Base-by-base conservation (phyloP, 2,888 invertebrate genomes). In the Phasia obesa region DNA sequence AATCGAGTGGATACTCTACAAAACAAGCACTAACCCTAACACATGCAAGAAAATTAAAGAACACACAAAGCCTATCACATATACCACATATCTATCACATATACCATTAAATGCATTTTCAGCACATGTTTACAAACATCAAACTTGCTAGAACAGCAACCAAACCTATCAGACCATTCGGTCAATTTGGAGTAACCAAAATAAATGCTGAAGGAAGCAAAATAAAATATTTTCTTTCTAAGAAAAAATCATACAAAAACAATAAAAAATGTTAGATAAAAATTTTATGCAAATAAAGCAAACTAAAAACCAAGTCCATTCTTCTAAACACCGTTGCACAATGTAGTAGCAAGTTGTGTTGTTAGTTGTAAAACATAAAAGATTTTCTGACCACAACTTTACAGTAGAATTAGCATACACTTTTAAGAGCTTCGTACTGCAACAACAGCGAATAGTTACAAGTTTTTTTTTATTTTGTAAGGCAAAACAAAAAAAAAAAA, bases 331-430 rank as follows among this genome's bases (percentile, higher is more conserved):
- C 2, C 11, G 11, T 35, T 11, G n/a, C 31, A 42, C 7, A 35
- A n/a, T n/a, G n/a, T n/a, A n/a, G 2, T 2, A n/a, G 5, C 35
- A 35, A 35, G 11, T 11, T 35, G 35, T 9, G 7, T 9, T 6
- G 31, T 31, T 9, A 31, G 6, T 31, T 31, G 6, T 31, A 31
- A 17, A 44, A 42, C 15, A 47, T 4, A 17, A 60, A 59, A 60
- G 21, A 44, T 13, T 42, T 51, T 17, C 51, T 31, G 42, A 62
- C 23, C 60, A 47, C 44, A 38, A 25, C 64, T 55, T 57, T 57
- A 51, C 60, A 25, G 4, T 4, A 62, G 35, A 77, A 77, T 77
- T 77, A 70, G 70, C 77, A 77, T 77, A 70, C 70, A 38, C 55
- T 77, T 55, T 38, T 70, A 62, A 9, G 55, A 77, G 62, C 62